A percentile compares a stretch with the other conserved stretches of the same genome.
phyloP scores from a whole-genome alignment of 1,140 invertebrate species.

The Drosophila aff. region DNA sequence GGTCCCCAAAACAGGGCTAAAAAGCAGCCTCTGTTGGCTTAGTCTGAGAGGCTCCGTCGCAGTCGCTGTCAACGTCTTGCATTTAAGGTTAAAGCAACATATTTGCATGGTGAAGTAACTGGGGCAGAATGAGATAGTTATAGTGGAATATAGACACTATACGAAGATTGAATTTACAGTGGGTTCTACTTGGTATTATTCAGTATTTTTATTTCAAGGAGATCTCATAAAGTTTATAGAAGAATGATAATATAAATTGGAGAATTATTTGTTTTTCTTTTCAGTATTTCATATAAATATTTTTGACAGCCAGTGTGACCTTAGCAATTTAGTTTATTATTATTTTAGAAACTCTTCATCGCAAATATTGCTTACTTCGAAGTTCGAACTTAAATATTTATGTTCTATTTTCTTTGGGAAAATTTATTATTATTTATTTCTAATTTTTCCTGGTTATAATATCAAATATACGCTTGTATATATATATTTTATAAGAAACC shows the following conservation, averaged over 20 bases:
- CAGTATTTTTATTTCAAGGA: background rate
- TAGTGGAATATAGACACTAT: slow-evolving; percentile 4
- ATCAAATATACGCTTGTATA: too few species aligned
- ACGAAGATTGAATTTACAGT: slow-evolving; percentile 14
- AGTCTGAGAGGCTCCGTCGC: slow-evolving; percentile 5
- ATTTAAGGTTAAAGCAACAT: slow-evolving; percentile 77
- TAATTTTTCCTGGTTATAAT: too few species aligned
- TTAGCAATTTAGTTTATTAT: background rate
- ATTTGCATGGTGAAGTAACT: slow-evolving; percentile 79
- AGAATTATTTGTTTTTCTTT: background rate
- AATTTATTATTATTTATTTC: too few species aligned
- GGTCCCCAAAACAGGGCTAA: slow-evolving; percentile 27
- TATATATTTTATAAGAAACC: slow-evolving; percentile 14
- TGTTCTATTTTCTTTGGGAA: too few species aligned
- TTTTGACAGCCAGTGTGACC: background rate
- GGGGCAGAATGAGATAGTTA: slow-evolving; percentile 37
- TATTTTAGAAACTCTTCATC: background rate
- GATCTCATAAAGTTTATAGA: background rate
- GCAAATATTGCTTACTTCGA: background rate
- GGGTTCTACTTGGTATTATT: background rate
- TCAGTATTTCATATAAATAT: background rate
- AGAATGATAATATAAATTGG: background rate
- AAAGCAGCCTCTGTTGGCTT: slow-evolving; percentile 8
- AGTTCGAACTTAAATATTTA: too few species aligned
- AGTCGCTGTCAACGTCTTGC: slow-evolving; percentile 44